Evolutionary conservation across 2,113 vertebrate genomes (phyloP).

Genomic region (Pipra filicauda): DNA sequence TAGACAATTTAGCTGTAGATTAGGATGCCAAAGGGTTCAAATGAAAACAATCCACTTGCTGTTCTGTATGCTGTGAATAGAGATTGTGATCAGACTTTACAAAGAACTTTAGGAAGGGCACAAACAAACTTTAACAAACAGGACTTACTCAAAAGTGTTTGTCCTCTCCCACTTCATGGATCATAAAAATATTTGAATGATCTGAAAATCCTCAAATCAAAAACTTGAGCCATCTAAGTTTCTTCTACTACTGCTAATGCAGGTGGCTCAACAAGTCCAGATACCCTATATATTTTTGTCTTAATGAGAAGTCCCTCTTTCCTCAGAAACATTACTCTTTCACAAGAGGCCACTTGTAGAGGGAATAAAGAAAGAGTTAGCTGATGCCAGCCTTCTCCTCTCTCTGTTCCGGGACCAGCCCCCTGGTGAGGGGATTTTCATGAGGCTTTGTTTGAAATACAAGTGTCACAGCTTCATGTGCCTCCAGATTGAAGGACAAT

Average conservation of each 20-base stretch:
- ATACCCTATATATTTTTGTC: background rate
- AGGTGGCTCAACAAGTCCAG: background rate
- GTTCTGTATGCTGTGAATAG: background rate
- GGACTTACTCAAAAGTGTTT: background rate
- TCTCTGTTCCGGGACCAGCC: background rate
- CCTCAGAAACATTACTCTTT: background rate
- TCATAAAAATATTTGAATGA: background rate
- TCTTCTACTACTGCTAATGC: background rate
- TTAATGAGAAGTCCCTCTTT: background rate
- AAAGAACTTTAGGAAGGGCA: background rate
- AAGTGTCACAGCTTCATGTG: background rate
- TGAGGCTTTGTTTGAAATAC: background rate
- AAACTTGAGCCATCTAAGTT: background rate
- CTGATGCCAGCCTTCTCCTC: background rate
- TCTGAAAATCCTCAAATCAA: background rate
- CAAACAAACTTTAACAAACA: background rate
- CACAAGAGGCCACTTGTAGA: background rate
- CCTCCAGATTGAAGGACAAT: background rate
- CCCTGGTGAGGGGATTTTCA: background rate
- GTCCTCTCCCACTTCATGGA: background rate
- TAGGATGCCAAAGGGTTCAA: background rate
- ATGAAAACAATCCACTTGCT: background rate
- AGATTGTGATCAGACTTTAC: background rate
- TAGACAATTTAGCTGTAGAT: background rate
- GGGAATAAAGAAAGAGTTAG: background rate